Evolutionary conservation across 1,140 invertebrate species (phyloP), one percentile per base, ranked within the genome.

Genomic region (Trichomalopsis sarcophagae): DNA sequence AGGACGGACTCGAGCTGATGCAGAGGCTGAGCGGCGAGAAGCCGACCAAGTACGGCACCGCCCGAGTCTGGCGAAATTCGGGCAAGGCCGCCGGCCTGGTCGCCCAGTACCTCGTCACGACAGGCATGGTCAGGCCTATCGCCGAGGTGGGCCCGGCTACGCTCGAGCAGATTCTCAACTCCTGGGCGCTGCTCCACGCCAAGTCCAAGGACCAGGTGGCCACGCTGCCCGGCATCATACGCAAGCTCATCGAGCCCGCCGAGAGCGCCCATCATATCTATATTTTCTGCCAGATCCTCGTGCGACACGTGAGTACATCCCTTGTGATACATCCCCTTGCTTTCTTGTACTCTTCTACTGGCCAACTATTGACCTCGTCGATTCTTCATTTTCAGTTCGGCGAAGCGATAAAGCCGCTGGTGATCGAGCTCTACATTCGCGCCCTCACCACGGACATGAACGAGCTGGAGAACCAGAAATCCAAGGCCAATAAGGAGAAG

Each of bases 361-460:
- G 27, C 27, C 27, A 27, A 27, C 27, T 27, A 11, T 23, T n/a
- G 7, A 30, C 4, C 14, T 33, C 21, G 50, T 76, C 7, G 17
- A 21, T 14, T 62, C 2, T 21, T 62, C 1, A 55, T 81, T 84
- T 91, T 89, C 92, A 96, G 95, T 95, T 95, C 90, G 94, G 94
- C 75, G 91, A 94, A 6, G 93, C 91, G 50, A 94, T 96, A 90
- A 95, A 95, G 87, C 93, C 95, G 21, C 94, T 96, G 81, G 94
- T 95, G 11, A 96, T 96, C 77, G 96, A 97, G 89, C 89, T 97
- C 27, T 96, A 96, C 89, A 95, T 97, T 33, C 94, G 95, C 82
- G 96, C 96, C 0, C 93, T 97, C 79, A 96, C 96, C 6, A 94
- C 95, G 9, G 96, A 97, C 88, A 96, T 97, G 94, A 97, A 97